A percentile compares a stretch with the other conserved stretches of the same genome.
Evolutionary conservation across 2,888 invertebrate genomes (phyloP).

Genomic region (Palloptera scutellata): DNA sequence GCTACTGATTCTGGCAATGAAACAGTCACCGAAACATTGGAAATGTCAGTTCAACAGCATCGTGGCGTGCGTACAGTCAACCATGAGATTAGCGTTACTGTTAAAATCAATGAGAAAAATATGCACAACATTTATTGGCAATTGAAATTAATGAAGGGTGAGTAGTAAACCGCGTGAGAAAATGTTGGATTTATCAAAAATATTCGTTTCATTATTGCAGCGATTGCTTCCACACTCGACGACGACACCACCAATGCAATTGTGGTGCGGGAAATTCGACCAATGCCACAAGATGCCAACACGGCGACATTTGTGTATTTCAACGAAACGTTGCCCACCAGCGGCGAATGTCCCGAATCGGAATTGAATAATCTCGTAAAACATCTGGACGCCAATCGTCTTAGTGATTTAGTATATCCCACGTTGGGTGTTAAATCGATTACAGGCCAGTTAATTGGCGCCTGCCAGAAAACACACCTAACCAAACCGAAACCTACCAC

Average conservation of each 20-base stretch:
- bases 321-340: constrained; percentile 82
- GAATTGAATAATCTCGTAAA: constrained; percentile 73
- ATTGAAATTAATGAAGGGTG: constrained; percentile 71
- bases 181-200: neutral
- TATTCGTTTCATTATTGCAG: constrained; percentile 40
- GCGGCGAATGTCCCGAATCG: constrained; percentile 74
- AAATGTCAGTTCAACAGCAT: constrained; percentile 84
- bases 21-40: constrained; percentile 75
- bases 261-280: constrained; percentile 62
- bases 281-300: constrained; percentile 60
- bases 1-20: constrained; percentile 83
- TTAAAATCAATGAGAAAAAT: constrained; percentile 73
- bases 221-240: constrained; percentile 63
- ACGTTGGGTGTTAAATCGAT: constrained; percentile 74
- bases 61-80: constrained; percentile 80
- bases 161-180: constrained; percentile 12
- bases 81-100: constrained; percentile 79
- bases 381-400: constrained; percentile 65
- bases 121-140: constrained; percentile 81
- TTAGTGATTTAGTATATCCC: constrained; percentile 72
- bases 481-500: constrained; percentile 67
- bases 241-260: constrained; percentile 58
- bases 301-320: constrained; percentile 74
- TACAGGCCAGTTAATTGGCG: constrained; percentile 72
- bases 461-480: constrained; percentile 69